A percentile compares a stretch with the other conserved stretches of the same genome.
Evolutionary conservation across 2,113 vertebrate genomes (phyloP).

Genomic region (Centropristis striata): DNA sequence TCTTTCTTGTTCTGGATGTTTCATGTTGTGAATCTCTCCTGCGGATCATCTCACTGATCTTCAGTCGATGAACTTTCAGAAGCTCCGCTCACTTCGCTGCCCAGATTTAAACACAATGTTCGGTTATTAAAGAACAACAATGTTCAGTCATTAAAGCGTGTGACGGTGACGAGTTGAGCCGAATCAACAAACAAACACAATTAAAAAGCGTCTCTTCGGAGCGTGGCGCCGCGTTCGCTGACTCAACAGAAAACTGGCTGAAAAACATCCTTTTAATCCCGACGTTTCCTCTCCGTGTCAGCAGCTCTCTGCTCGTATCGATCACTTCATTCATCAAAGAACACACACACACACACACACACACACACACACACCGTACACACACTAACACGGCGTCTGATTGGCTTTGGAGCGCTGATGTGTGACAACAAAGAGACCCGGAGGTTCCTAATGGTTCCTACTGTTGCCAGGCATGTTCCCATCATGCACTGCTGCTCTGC

Average conservation of each 20-base stretch:
- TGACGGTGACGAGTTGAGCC: not conserved
- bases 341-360: not conserved
- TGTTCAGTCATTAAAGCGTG: rapidly evolving
- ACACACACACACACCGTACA: slow-evolving; percentile 2
- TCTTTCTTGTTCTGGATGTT: too few relatives aligned
- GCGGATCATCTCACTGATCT: too few relatives aligned
- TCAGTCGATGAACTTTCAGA: too few relatives aligned
- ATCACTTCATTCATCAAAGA: slow-evolving; percentile 64
- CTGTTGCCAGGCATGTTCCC: slow-evolving; percentile 25
- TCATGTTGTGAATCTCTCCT: too few relatives aligned
- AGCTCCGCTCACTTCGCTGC: too few relatives aligned
- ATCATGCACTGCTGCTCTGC: slow-evolving; percentile 37
- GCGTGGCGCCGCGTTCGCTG: slow-evolving; percentile 42
- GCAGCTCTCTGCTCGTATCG: slow-evolving; percentile 51
- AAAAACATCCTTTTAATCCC: slow-evolving; percentile 58
- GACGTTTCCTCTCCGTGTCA: slow-evolving; percentile 60
- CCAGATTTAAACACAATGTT: not conserved
- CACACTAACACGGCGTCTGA: slow-evolving; percentile 6
- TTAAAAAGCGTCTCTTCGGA: slow-evolving; percentile 26
- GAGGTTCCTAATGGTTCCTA: slow-evolving; percentile 3
- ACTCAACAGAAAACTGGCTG: slow-evolving; percentile 45
- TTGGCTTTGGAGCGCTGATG: slow-evolving; percentile 23
- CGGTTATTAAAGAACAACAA: not conserved
- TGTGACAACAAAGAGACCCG: slow-evolving; percentile 12
- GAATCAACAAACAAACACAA: slow-evolving; percentile 1